Conservation (phyloP, 1,140 invertebrate species). For the Heliconius nattereri region DNA sequence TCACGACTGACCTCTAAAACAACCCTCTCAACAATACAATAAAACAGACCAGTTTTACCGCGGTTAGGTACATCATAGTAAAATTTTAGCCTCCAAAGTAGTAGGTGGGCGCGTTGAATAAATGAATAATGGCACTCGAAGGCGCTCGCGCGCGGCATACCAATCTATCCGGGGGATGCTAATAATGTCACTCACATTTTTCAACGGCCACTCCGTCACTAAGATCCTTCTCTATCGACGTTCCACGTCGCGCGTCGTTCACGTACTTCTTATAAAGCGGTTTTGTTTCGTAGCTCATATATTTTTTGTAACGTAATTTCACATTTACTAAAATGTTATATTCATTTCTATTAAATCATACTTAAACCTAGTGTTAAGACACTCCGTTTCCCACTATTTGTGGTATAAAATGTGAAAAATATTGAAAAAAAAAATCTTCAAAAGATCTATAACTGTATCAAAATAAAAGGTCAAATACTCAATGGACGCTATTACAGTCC, state of each 20-base stretch:
- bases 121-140: conserved; percentile 76
- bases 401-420: too few relatives aligned
- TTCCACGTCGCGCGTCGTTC: conserved; percentile 39
- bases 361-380: too few relatives aligned
- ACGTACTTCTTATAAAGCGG: conserved; percentile 25
- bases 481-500: too few relatives aligned
- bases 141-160: conserved; percentile 67
- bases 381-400: too few relatives aligned
- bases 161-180: conserved; percentile 66
- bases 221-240: conserved; percentile 57
- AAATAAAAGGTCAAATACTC: too few relatives aligned
- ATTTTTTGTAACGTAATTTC: not conserved
- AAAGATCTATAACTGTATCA: too few relatives aligned
- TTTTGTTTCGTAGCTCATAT: not conserved
- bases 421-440: too few relatives aligned
- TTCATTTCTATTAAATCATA: too few relatives aligned
- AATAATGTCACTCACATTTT: conserved; percentile 71
- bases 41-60: conserved; percentile 42
- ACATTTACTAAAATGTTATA: not conserved
- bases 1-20: too few relatives aligned
- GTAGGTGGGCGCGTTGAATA: conserved; percentile 72
- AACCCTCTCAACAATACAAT: not conserved
- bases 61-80: conserved; percentile 48
- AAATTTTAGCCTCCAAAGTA: conserved; percentile 60
- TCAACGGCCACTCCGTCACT: conserved; percentile 52